Conservation (phyloP, 1,140 invertebrate genomes). For the Thalassaphorura encarpata region DNA sequence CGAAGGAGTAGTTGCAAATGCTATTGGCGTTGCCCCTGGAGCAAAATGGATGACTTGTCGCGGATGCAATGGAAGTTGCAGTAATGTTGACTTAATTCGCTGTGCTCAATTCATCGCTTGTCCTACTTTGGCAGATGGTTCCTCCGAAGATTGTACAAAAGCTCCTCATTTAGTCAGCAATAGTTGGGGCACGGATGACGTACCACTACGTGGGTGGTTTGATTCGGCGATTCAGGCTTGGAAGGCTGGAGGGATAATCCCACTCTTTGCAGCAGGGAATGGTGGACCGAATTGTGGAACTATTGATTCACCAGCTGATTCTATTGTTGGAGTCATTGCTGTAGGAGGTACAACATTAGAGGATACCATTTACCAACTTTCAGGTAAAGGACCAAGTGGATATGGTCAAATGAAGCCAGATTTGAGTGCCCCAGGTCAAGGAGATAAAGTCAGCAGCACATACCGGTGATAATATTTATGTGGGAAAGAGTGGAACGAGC, state of each 20-base stretch:
- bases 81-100: neutral
- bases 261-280: conserved; percentile 3
- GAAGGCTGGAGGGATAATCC: neutral
- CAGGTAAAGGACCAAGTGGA: too few species aligned
- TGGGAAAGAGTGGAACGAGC: neutral
- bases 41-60: conserved; percentile 8
- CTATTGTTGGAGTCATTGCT: neutral
- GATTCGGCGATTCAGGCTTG: neutral
- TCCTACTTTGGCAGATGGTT: neutral
- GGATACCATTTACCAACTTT: neutral
- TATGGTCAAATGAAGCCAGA: too few species aligned
- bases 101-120: conserved; percentile 12
- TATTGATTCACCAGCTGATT: neutral
- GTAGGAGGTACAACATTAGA: neutral
- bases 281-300: conserved; percentile 1
- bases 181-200: neutral
- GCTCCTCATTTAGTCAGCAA: conserved; percentile 6
- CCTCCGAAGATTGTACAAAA: neutral
- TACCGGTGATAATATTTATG: neutral
- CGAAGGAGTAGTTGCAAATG: neutral
- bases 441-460: too few species aligned
- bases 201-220: neutral
- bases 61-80: neutral
- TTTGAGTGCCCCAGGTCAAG: too few species aligned
- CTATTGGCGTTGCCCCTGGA: conserved; percentile 8